Percentiles rank a stretch among this genome's conserved stretches.
Conservation (phyloP, 2,888 invertebrate species). For the Rhogogaster chlorosoma region DNA sequence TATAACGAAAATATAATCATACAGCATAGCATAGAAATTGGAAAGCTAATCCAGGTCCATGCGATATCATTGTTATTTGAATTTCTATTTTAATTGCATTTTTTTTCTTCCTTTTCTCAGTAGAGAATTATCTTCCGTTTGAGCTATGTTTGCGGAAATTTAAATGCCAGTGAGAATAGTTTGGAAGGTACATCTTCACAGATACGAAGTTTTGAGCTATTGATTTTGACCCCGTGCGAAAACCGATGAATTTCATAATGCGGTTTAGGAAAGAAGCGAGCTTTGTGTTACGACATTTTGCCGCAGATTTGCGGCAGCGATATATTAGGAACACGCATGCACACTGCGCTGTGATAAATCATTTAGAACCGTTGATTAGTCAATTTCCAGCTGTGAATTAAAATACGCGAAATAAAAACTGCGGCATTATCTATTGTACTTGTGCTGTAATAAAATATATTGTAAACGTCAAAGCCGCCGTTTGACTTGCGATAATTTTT, state of each 20-base stretch:
- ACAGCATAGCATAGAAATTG: neutral
- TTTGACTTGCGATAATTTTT: neutral
- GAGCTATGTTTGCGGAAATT: neutral
- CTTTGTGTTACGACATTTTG: constrained; percentile 3
- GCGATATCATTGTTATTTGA: neutral
- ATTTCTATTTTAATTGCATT: neutral
- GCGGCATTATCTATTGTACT: neutral
- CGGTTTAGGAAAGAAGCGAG: too few relatives aligned
- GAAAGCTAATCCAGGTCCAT: neutral
- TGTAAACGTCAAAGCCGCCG: neutral
- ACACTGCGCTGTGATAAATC: neutral
- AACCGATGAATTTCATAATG: neutral
- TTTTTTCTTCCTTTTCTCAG: neutral
- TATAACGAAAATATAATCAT: neutral
- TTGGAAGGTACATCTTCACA: neutral
- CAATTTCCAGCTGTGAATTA: neutral
- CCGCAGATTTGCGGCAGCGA: neutral
- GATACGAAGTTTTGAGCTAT: neutral
- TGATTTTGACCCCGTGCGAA: neutral
- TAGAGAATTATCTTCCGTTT: neutral
- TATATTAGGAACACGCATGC: neutral
- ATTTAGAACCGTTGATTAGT: neutral
- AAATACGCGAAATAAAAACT: neutral
- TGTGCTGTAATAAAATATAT: neutral
- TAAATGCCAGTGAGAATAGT: neutral